Evolutionary conservation across 2,113 vertebrate species (phyloP).

Genomic region (Neodon shergylaensis): DNA sequence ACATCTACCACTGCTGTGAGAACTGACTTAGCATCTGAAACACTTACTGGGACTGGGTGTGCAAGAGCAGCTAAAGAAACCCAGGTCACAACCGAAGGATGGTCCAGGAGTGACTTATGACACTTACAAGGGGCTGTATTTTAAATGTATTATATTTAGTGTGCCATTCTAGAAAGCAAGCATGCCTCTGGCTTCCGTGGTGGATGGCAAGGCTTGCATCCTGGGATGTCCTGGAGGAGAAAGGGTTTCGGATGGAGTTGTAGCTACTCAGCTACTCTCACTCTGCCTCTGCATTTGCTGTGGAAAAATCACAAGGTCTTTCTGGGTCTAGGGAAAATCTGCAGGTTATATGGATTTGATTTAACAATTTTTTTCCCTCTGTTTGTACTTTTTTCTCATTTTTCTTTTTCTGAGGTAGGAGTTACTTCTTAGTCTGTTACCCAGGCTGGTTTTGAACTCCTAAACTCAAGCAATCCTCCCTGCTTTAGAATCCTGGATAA

Average conservation of each 20-base stretch:
- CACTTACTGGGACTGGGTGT: neutral
- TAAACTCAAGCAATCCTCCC: neutral
- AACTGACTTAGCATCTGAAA: neutral
- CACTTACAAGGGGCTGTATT: neutral
- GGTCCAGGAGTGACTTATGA: neutral
- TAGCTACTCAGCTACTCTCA: rapidly evolving
- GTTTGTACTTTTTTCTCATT: neutral
- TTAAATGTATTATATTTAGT: neutral
- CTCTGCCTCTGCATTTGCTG: neutral
- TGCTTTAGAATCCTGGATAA: no score
- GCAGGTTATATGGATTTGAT: neutral
- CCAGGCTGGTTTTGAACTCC: neutral
- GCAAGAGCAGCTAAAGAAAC: neutral
- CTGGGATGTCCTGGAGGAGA: neutral
- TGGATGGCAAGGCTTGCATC: neutral
- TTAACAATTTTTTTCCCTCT: neutral
- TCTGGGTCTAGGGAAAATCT: neutral
- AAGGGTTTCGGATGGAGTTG: neutral
- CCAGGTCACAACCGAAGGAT: neutral
- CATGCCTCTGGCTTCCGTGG: neutral
- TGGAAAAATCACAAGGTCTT: neutral
- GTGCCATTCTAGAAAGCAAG: neutral
- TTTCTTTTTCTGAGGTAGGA: neutral
- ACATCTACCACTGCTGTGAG: no score
- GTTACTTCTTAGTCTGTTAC: neutral